Evolutionary conservation across 64 coral and sea anemone genomes (phyloP).

Genomic region (Dendronephthya gigantea): DNA sequence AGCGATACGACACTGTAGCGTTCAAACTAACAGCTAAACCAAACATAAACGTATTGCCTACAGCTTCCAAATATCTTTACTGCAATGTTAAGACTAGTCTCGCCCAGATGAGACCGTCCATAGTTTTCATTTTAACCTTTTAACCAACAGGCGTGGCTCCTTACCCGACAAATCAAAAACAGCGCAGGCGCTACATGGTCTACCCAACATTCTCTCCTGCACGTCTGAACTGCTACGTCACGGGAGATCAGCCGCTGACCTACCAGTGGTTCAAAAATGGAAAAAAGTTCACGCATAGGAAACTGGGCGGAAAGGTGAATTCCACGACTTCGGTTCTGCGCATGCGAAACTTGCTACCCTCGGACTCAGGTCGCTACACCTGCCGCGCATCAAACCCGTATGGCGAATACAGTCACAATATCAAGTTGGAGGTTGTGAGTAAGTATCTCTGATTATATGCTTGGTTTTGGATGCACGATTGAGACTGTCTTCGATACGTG

Average conservation of each 20-base stretch:
- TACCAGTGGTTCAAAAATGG: slow-evolving; percentile 54
- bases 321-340: slow-evolving; percentile 46
- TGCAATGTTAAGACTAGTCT: too few relatives aligned
- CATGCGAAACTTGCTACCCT: slow-evolving; percentile 31
- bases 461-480: too few relatives aligned
- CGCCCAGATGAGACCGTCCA: not conserved
- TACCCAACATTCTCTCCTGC: slow-evolving; percentile 42
- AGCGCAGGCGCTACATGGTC: slow-evolving; percentile 26
- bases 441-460: too few relatives aligned
- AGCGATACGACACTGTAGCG: too few relatives aligned
- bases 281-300: slow-evolving; percentile 14
- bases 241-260: slow-evolving; percentile 33
- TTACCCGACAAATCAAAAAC: not conserved
- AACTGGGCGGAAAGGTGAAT: slow-evolving; percentile 29
- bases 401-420: slow-evolving; percentile 43
- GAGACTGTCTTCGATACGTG: too few relatives aligned
- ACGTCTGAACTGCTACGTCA: slow-evolving; percentile 47
- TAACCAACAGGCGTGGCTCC: not conserved
- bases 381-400: slow-evolving; percentile 45
- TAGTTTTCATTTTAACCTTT: not conserved
- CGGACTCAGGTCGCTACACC: slow-evolving; percentile 46
- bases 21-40: too few relatives aligned
- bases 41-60: too few relatives aligned
- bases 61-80: too few relatives aligned
- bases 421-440: slow-evolving; percentile 52